Evolutionary conservation across 2,797 vertebrate genomes (phyloP), one percentile per base, ranked within the genome.

Genomic region (Synaphobranchus kaupii): DNA sequence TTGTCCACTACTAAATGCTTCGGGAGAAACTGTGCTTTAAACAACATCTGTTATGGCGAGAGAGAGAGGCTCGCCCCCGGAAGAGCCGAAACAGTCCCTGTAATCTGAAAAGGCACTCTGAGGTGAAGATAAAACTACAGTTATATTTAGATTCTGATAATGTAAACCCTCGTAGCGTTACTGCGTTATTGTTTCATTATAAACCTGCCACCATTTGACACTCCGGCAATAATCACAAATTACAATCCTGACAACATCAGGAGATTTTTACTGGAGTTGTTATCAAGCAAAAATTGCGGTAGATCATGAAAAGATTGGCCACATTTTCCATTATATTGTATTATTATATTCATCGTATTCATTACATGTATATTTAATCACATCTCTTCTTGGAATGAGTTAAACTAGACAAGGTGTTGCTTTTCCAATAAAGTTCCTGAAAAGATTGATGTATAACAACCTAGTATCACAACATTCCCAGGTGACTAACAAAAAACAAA

Each of bases 1-100:
- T 92, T 89, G 88, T 88, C 84, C 85, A 88, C 73, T 22, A n/a
- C 68, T 60, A 50, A 85, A 80, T 44, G n/a, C 56, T 84, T 39
- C 0, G 20, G 50, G 81, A 71, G 86, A 48, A 76, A 80, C 78
- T 17, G 44, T 48, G 71, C 68, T 56, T 80, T 80, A 78, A 80
- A 66, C 34, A 50, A 66, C 58, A 78, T 84, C 48, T 78, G 83
- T 80, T 88, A 80, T 56, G 66, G 52, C 60, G n/a, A 63, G 54
- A 39, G 39, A 47, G 73, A 76, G 58, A 56, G 39, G 48, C n/a
- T 85, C 10, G 17, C 56, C 71, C 76, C 73, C n/a, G 39, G 83
- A 78, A 17, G 83, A 85, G 68, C 22, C 25, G 52, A 28, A 56
- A 22, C 31, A 50, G 58, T 31, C 34, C 71, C 56, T 84, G 83